Conservation (phyloP, 1,140 invertebrate genomes). For the Ctenoplectra terminalis region DNA sequence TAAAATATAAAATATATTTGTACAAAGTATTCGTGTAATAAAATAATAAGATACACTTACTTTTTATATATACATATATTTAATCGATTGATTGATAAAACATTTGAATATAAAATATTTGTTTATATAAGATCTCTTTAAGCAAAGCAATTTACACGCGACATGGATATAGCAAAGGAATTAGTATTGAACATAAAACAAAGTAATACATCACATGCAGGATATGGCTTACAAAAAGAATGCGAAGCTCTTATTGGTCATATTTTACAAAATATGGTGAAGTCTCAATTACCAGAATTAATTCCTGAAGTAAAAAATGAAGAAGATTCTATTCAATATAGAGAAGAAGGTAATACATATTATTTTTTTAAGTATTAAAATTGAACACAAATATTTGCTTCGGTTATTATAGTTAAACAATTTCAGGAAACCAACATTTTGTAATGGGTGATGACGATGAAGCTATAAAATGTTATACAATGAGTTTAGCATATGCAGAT, state of each 20-base stretch:
- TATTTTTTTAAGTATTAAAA: conserved; percentile 1
- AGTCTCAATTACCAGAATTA: conserved; percentile 74
- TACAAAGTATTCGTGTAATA: conserved; percentile 3
- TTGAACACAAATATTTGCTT: background rate
- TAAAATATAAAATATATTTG: background rate
- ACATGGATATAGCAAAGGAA: conserved; percentile 78
- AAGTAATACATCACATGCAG: conserved; percentile 71
- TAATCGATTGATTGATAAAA: background rate
- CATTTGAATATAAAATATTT: background rate
- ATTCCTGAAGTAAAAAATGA: conserved; percentile 74
- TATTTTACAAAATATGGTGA: conserved; percentile 79
- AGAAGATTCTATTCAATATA: conserved; percentile 73
- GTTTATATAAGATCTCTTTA: background rate
- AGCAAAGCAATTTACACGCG: background rate
- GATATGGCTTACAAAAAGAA: conserved; percentile 79
- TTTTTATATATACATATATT: conserved; percentile 8
- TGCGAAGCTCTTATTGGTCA: conserved; percentile 76
- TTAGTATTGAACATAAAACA: conserved; percentile 76
- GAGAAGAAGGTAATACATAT: conserved; percentile 77
- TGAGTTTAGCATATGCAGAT: conserved; percentile 78
- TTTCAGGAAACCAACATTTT: conserved; percentile 79
- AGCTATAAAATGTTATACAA: conserved; percentile 80
- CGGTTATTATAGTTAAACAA: background rate
- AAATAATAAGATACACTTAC: conserved; percentile 7
- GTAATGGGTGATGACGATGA: conserved; percentile 78